Evolutionary conservation across 2,888 invertebrate genomes (phyloP).

Genomic region (Hydropsyche betteni): DNA sequence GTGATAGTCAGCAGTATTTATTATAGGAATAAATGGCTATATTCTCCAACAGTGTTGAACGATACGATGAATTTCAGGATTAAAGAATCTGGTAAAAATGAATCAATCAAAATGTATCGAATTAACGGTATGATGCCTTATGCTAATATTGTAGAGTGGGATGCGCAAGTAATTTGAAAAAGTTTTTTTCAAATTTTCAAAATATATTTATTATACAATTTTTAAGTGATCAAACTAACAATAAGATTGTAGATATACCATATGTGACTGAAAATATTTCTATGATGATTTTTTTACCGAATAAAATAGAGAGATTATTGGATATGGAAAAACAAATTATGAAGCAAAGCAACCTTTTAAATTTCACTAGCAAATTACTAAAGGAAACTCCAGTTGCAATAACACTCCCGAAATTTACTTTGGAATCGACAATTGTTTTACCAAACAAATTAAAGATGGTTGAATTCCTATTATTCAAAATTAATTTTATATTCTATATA

Average conservation of each 20-base stretch:
- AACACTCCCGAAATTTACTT: conserved; percentile 61
- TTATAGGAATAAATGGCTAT: conserved; percentile 61
- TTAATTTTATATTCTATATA: background rate
- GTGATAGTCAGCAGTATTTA: conserved; percentile 59
- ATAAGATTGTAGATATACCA: conserved; percentile 61
- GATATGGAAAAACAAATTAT: conserved; percentile 54
- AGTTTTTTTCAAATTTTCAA: conserved; percentile 4
- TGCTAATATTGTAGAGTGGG: conserved; percentile 58
- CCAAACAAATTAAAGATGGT: conserved; percentile 61
- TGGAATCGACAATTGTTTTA: conserved; percentile 62
- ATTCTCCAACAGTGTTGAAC: conserved; percentile 63
- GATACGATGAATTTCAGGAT: conserved; percentile 58
- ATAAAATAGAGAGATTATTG: conserved; percentile 56
- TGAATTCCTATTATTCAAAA: conserved; percentile 52
- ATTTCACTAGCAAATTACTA: conserved; percentile 55
- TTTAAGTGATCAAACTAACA: too few relatives aligned
- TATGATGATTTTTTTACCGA: conserved; percentile 59
- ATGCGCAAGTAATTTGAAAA: conserved; percentile 58
- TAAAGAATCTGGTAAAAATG: conserved; percentile 52
- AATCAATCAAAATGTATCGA: conserved; percentile 58
- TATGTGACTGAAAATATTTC: conserved; percentile 60
- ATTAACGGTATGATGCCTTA: conserved; percentile 63
- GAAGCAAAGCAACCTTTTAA: conserved; percentile 53
- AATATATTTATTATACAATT: background rate
- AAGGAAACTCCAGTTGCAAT: conserved; percentile 57